Evolutionary conservation across 2,797 vertebrate species (phyloP).

Genomic region (Neopelma chrysocephalum): DNA sequence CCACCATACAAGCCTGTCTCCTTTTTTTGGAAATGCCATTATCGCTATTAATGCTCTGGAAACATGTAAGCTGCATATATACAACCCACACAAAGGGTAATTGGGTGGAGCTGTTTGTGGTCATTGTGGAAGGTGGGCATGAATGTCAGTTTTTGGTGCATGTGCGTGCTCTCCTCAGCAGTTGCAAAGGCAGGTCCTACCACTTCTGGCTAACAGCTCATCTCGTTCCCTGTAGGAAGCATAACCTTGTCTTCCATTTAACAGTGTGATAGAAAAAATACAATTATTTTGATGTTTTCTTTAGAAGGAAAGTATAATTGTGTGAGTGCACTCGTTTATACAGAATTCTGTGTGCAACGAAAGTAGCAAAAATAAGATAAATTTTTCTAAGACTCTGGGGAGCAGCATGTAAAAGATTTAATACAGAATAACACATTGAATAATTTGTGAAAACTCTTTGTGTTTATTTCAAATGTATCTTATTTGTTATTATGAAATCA

Average conservation of each 20-base stretch:
- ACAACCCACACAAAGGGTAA: too few species aligned
- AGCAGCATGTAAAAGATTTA: background rate
- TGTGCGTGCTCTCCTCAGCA: background rate
- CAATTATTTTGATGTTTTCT: background rate
- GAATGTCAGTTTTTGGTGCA: background rate
- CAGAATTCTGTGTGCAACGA: background rate
- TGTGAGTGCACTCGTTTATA: background rate
- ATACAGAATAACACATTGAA: background rate
- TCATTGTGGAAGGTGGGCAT: background rate
- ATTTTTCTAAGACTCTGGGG: background rate
- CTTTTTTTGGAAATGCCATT: background rate
- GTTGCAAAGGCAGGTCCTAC: background rate
- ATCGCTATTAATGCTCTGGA: background rate
- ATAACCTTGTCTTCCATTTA: background rate
- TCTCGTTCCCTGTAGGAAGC: background rate
- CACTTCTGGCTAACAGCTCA: background rate
- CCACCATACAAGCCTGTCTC: fast-evolving
- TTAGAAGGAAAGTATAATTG: background rate
- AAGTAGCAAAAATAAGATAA: background rate
- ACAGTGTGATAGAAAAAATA: background rate
- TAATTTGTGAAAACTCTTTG: background rate
- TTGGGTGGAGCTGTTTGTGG: background rate
- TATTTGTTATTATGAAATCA: background rate
- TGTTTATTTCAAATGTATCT: background rate
- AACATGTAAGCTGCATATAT: background rate